Conservation (phyloP, 1,140 invertebrate genomes). For the Cherax destructor region DNA sequence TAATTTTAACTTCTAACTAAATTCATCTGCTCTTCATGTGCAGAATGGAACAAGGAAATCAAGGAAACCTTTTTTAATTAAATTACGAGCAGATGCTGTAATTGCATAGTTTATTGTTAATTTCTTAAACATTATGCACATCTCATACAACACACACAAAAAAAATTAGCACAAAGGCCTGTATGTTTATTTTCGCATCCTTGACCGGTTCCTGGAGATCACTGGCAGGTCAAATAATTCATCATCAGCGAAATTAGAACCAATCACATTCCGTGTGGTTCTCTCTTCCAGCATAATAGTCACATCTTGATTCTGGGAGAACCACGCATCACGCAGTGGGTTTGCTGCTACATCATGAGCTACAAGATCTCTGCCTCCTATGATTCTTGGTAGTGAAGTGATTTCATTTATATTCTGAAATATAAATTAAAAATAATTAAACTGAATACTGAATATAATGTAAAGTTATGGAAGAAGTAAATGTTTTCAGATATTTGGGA, state of each 20-base stretch:
- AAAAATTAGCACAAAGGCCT: background rate
- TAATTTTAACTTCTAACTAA: too few species aligned
- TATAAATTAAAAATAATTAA: background rate
- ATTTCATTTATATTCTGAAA: background rate
- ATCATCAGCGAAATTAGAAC: background rate
- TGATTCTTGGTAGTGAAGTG: background rate
- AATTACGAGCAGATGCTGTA: too few species aligned
- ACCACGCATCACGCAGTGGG: background rate
- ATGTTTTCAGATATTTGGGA: too few species aligned
- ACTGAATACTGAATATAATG: too few species aligned
- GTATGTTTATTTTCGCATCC: background rate
- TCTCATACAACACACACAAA: too few species aligned
- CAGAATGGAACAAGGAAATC: too few species aligned
- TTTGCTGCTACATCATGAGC: background rate
- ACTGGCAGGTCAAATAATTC: background rate
- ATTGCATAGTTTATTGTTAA: too few species aligned
- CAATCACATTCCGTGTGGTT: background rate
- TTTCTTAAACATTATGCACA: too few species aligned
- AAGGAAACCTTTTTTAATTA: too few species aligned
- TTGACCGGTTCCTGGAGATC: background rate
- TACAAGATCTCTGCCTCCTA: background rate
- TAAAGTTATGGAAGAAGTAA: too few species aligned
- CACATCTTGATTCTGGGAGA: background rate
- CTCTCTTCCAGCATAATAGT: background rate
- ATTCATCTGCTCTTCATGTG: too few species aligned